phyloP scores from a whole-genome alignment of 2,113 vertebrate genomes.

The Psilopsiagon aymara region DNA sequence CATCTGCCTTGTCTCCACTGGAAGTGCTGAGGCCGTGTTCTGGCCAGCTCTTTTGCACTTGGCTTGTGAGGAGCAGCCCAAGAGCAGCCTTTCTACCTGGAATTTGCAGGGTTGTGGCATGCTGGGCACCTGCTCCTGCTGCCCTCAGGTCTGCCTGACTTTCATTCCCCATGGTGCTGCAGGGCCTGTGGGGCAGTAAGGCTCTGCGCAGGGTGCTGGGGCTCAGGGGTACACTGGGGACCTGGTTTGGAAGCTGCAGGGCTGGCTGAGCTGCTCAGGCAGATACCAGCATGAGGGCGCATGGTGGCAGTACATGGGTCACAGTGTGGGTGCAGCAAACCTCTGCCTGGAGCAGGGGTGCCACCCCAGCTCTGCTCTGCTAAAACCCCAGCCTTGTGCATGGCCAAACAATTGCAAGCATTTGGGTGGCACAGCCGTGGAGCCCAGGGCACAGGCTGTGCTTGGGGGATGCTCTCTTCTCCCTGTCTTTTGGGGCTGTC shows the following conservation, averaged over 20 bases:
- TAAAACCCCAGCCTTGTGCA: not conserved
- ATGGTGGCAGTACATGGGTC: not conserved
- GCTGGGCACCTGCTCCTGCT: not conserved
- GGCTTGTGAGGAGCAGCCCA: fast-evolving
- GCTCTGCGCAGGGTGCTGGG: not conserved
- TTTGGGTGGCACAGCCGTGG: not conserved
- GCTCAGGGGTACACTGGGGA: not conserved
- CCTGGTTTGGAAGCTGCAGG: not conserved
- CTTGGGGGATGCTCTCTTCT: not conserved
- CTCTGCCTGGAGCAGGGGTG: too few species aligned
- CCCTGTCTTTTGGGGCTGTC: not conserved
- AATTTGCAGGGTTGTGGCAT: not conserved
- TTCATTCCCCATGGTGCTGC: fast-evolving
- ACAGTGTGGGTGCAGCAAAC: not conserved
- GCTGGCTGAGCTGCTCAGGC: not conserved
- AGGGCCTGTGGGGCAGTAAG: fast-evolving
- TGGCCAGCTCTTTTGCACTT: fast-evolving
- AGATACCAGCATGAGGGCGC: not conserved
- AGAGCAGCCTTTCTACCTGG: not conserved
- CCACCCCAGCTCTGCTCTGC: not conserved
- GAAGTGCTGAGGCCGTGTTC: fast-evolving
- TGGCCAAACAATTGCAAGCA: fast-evolving
- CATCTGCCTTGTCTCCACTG: not conserved
- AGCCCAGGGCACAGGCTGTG: not conserved
- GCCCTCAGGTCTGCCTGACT: not conserved